These are phyloP conservation scores for Athalia rosae DNA, from an alignment of 2,888 invertebrate genomes.

Conservation along the genomic window DNA sequence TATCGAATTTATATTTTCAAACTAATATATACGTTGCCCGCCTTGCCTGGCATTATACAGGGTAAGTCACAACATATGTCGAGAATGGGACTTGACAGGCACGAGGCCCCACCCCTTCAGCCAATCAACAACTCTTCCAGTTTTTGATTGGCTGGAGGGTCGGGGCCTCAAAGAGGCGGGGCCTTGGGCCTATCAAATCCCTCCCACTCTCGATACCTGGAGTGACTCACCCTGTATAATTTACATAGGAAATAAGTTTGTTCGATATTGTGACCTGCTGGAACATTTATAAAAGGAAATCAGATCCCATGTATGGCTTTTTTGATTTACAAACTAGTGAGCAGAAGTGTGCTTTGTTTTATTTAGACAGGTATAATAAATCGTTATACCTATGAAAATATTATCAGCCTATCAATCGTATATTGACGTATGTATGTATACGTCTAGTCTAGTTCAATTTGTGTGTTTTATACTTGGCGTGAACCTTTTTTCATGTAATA, in stretches of 20 bases:
- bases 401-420: background rate
- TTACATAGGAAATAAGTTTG: background rate
- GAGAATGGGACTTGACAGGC: too few relatives aligned
- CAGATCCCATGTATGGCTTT: slow-evolving; percentile 53
- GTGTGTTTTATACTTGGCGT: slow-evolving; percentile 24
- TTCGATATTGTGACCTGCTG: slow-evolving; percentile 62
- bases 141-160: too few relatives aligned
- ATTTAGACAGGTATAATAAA: slow-evolving; percentile 49
- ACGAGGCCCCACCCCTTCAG: too few relatives aligned
- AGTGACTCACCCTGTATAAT: too few relatives aligned
- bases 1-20: slow-evolving; percentile 1
- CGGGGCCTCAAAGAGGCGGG: too few relatives aligned
- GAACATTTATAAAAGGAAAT: slow-evolving; percentile 57
- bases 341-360: slow-evolving; percentile 55
- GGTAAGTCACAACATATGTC: too few relatives aligned
- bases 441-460: slow-evolving; percentile 7
- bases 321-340: slow-evolving; percentile 54
- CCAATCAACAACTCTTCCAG: too few relatives aligned
- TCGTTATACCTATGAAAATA: background rate
- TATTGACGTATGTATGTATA: slow-evolving; percentile 1
- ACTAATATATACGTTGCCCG: background rate
- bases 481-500: background rate
- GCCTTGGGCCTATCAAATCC: too few relatives aligned
- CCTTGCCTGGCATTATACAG: background rate
- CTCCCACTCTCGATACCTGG: too few relatives aligned